phyloP scores from a whole-genome alignment of 2,797 vertebrate species.

The Limosa lapponica region DNA sequence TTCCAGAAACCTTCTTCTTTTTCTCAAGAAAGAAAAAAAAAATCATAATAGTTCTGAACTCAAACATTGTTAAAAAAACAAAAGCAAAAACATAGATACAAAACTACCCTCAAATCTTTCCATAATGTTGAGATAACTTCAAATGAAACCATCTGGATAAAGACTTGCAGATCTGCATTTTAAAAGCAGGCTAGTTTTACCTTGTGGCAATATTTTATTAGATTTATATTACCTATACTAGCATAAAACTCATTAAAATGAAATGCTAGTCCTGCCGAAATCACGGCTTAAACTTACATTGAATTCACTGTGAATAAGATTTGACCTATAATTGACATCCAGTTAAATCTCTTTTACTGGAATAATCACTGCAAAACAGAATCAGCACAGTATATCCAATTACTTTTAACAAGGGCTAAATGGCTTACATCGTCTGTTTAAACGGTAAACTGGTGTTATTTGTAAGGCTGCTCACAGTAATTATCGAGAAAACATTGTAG shows the following conservation, averaged over 20 bases:
- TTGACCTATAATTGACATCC: background rate
- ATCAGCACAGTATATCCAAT: background rate
- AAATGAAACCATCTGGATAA: background rate
- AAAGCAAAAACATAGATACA: background rate
- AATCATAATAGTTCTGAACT: background rate
- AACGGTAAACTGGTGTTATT: background rate
- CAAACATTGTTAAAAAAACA: background rate
- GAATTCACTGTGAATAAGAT: background rate
- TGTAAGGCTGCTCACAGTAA: background rate
- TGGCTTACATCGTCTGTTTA: background rate
- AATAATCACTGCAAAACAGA: background rate
- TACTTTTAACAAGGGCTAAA: slow-evolving; percentile 21
- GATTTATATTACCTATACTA: background rate
- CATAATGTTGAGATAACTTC: background rate
- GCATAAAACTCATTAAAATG: background rate
- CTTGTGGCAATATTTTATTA: background rate
- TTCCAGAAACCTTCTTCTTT: background rate
- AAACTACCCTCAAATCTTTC: background rate
- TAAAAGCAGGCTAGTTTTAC: background rate
- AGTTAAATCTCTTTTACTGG: background rate
- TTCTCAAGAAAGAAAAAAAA: background rate
- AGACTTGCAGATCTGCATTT: background rate
- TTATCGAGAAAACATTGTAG: background rate
- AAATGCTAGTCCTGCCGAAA: background rate
- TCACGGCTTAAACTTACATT: background rate